Evolutionary conservation across 2,888 invertebrate genomes (phyloP), one percentile per base, ranked within the genome.

Genomic region (Chymomyza caudatula): DNA sequence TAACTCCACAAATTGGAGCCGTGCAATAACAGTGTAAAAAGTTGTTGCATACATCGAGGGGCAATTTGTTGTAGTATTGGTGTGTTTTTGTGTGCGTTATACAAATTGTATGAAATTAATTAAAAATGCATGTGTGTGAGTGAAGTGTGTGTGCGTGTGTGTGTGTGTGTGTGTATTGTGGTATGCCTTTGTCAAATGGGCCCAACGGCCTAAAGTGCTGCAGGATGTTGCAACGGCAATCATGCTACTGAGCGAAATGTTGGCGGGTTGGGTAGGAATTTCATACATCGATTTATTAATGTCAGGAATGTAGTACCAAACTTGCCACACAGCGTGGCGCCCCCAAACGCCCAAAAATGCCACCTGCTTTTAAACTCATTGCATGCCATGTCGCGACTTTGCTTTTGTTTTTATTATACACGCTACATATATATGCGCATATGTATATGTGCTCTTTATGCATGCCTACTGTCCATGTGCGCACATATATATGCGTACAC

Each of bases 91-190:
- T 42, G 55, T 55, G 66, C 61, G 68, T 77, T 74, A 69, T 76
- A 85, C 80, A 82, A 82, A 83, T 82, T 83, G 83, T 85, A 82
- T 83, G 83, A 85, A 82, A 82, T 85, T 82, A 85, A 82, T 82
- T 82, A 82, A 82, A 82, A 85, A 82, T 82, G 80, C 76, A 71
- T 64, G 67, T 67, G 66, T 69, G 69, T 67, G 58, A 60, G 66
- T 29, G 64, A 20, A 4, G 22, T 5, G 22, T 49, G 11, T 17
- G 61, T 49, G 52, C 23, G 53, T 57, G 60, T 23, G 64, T 56
- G 63, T 25, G 71, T 42, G 55, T 43, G 57, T 42, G 62, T 51
- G 65, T 70, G 66, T 68, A 65, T 67, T 74, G 67, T 44, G 80
- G 80, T 71, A 80, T 69, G 83, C 82, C 70, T 79, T 78, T 78